These are phyloP conservation scores for Drosophila simulans DNA, from an alignment of 1,140 invertebrate species.

Conservation along the genomic window DNA sequence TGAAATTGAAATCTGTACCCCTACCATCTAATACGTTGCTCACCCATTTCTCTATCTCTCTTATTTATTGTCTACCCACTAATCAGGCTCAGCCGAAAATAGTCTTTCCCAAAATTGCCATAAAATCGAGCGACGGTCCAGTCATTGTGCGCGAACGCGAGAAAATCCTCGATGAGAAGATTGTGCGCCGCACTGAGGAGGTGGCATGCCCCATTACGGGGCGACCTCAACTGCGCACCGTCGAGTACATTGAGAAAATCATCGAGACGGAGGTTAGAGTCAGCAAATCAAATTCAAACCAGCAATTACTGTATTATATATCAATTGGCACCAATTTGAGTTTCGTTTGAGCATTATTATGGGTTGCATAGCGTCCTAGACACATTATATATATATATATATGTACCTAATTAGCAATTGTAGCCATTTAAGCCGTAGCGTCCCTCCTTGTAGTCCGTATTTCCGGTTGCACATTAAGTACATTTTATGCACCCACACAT, in stretches of 20 bases:
- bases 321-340: slow-evolving; percentile 68
- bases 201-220: slow-evolving; percentile 93
- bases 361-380: slow-evolving; percentile 29
- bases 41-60: slow-evolving; percentile 4
- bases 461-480: slow-evolving; percentile 40
- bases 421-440: slow-evolving; percentile 22
- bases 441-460: slow-evolving; percentile 6
- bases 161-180: slow-evolving; percentile 94
- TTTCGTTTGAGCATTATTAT: slow-evolving; percentile 44
- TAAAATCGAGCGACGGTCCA: slow-evolving; percentile 92
- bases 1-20: background rate
- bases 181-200: slow-evolving; percentile 94
- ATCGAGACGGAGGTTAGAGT: slow-evolving; percentile 95
- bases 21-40: slow-evolving; percentile 1
- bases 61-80: slow-evolving; percentile 22
- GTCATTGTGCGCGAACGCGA: slow-evolving; percentile 94
- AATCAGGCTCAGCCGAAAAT: slow-evolving; percentile 73
- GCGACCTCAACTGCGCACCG: slow-evolving; percentile 93
- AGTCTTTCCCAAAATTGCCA: slow-evolving; percentile 91
- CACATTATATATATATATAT: slow-evolving; percentile 1
- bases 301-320: slow-evolving; percentile 42
- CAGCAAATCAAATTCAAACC: slow-evolving; percentile 45
- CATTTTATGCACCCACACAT: slow-evolving; percentile 47
- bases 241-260: slow-evolving; percentile 97
- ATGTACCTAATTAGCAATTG: slow-evolving; percentile 27